Base-by-base conservation (phyloP, 1,140 invertebrate species). In the Anastrepha obliqua region DNA sequence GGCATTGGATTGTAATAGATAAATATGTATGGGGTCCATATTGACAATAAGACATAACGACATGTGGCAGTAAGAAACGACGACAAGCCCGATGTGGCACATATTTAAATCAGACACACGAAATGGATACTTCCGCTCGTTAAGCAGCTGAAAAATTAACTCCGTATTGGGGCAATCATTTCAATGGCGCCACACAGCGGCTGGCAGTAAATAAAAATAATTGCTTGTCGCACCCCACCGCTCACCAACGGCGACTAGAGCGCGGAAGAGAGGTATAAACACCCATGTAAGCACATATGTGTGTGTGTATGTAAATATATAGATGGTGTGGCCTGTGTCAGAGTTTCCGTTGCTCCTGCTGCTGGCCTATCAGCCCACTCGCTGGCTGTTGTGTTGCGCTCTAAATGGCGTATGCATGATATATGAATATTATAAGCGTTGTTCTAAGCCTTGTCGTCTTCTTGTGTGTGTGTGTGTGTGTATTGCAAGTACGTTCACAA, bases 61-160 rank as follows among this genome's bases (percentile, higher is more conserved):
- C 47, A 81, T 74, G 67, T 44, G 67, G 42, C 67, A 74, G 15
- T 13, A 47, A 74, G 42, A 74, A 39, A 74, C 67, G 67, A 44
- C 17, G 20, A 17, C 20, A 81, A 29, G 29, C 17, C 1, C 60
- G 86, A 87, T n/a, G 39, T 58, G 89, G 88, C 89, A 90, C 90
- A 90, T 91, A 89, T 91, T 90, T 90, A 92, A 90, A 90, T 91
- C 90, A 88, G 90, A 29, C 74, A 81, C 89, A 89, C 90, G 90
- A 90, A 90, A 91, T 91, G 90, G 89, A 90, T 91, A 92, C 91
- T 92, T 92, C 91, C 91, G 91, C 91, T 92, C 91, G 91, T 92
- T 92, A 92, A 91, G 89, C 91, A 89, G 88, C 91, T 92, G 91
- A 92, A 92, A 92, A 92, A 92, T 92, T 90, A 90, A 92, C 91